Percentiles rank a stretch among this genome's conserved stretches.
phyloP scores from a whole-genome alignment of 1,140 invertebrate species.

The Zelostemma sp. region DNA sequence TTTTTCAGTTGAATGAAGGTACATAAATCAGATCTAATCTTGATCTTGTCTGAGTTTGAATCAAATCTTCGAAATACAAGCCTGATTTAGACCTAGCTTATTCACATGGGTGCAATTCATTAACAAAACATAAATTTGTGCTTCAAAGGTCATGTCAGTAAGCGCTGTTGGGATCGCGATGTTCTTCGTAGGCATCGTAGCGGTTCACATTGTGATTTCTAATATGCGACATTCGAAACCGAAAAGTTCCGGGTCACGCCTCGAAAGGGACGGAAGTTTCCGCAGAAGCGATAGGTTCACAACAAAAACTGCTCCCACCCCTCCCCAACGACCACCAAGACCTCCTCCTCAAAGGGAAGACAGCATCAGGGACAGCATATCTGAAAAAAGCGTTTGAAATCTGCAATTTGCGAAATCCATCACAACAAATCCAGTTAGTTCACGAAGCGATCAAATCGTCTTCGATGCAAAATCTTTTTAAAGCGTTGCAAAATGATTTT shows the following conservation, averaged over 20 bases:
- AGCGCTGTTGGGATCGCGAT: conserved; percentile 62
- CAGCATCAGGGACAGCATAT: conserved; percentile 18
- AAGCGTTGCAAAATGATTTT: no score
- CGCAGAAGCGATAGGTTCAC: conserved; percentile 53
- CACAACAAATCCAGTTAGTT: not conserved
- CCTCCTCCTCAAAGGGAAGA: conserved; percentile 17
- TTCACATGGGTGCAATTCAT: no score
- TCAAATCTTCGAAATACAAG: no score
- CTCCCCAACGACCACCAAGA: not conserved
- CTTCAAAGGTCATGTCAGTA: conserved; percentile 61
- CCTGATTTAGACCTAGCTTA: no score
- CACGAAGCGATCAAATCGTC: not conserved
- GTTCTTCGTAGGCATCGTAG: conserved; percentile 62
- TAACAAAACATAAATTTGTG: no score
- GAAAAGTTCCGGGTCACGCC: conserved; percentile 40
- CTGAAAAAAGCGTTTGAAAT: conserved; percentile 24
- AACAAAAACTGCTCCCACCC: not conserved
- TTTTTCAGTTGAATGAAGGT: no score
- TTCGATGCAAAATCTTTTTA: not conserved
- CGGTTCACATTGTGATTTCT: conserved; percentile 61
- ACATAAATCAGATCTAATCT: no score
- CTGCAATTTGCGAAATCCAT: no score
- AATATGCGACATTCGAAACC: conserved; percentile 58
- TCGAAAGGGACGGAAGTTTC: conserved; percentile 52
- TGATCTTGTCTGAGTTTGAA: no score